Evolutionary conservation across 2,797 vertebrate species (phyloP), one percentile per base, ranked within the genome.

Genomic region (Pangasius mekongensis): DNA sequence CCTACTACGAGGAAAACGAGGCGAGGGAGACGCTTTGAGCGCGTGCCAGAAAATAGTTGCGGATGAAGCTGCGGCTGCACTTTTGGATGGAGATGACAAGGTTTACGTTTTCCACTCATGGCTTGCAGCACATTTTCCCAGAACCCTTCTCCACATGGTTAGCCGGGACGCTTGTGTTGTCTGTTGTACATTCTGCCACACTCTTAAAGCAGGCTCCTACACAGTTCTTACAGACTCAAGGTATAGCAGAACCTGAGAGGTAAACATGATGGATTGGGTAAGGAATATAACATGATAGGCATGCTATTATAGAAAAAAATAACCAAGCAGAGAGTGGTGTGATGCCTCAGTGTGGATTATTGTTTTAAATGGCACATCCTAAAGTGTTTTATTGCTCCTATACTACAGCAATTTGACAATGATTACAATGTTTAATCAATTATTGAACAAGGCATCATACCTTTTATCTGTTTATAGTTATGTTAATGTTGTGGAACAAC

Each of bases 61-160:
- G 95, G 95, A 95, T 91, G 92, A 89, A 88, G 83, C 94, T 94
- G 92, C 91, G 91, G 94, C 94, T 93, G 94, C 93, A 92, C 89
- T 0, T 94, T 96, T 97, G 96, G 96, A 96, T 92, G 89, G 87
- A 95, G 95, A 97, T 96, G 95, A 97, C 83, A 97, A 93, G 87
- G 89, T 92, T 90, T 94, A 92, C 89, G 81, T 91, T 93, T 91
- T 93, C 96, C 95, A 47, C 94, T 92, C 87, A 88, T 89, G 58
- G 85, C 93, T 84, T 82, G 85, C 74, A 62, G 83, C 54, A 85
- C 76, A 64, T 90, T 92, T 90, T 93, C 95, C 94, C 54, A 93
- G 91, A 87, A 86, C 84, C 36, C 85, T 92, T 91, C 86, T 90
- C 92, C 85, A 90, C 87, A 86, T 87, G 86, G 86, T 87, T 87